phyloP scores from a whole-genome alignment of 2,113 vertebrate genomes.

The Amphiprion percula region DNA sequence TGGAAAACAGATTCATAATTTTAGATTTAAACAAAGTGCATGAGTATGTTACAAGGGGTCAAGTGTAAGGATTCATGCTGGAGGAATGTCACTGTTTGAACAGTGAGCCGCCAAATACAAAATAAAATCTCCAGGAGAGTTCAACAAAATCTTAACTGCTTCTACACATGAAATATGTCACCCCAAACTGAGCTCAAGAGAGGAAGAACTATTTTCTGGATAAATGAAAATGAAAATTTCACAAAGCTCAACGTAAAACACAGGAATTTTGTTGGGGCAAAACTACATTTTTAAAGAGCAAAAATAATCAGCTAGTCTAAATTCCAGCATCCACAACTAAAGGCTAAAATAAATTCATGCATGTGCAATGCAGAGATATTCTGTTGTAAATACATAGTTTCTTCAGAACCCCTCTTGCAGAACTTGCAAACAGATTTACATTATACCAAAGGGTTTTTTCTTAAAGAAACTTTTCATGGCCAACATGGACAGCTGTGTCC shows the following conservation, averaged over 20 bases:
- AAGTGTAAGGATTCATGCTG: not conserved
- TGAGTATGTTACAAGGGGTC: not conserved
- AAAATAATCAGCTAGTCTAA: not conserved
- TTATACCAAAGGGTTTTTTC: not conserved
- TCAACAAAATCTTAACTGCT: not conserved
- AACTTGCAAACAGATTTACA: not conserved
- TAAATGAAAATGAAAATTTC: conserved; percentile 2
- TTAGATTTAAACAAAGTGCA: conserved; percentile 31
- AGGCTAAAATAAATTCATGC: conserved; percentile 35
- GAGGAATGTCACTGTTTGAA: conserved; percentile 13
- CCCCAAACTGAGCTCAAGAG: not conserved
- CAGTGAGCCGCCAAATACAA: conserved; percentile 2
- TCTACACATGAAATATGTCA: conserved; percentile 7
- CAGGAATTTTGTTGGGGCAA: not conserved
- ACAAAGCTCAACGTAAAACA: not conserved
- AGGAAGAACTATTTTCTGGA: not conserved
- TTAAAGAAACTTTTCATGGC: not conserved
- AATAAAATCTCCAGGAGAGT: not conserved
- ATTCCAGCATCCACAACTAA: not conserved
- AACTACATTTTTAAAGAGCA: conserved; percentile 12
- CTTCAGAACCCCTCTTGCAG: not conserved
- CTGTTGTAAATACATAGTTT: not conserved
- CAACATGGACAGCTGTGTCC: too few relatives aligned
- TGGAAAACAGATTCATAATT: not conserved
- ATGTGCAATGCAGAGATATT: conserved; percentile 10